Percentiles rank a stretch among this genome's conserved stretches.
Evolutionary conservation across 2,888 invertebrate species (phyloP).

Genomic region (Notocelia uddmanniana): DNA sequence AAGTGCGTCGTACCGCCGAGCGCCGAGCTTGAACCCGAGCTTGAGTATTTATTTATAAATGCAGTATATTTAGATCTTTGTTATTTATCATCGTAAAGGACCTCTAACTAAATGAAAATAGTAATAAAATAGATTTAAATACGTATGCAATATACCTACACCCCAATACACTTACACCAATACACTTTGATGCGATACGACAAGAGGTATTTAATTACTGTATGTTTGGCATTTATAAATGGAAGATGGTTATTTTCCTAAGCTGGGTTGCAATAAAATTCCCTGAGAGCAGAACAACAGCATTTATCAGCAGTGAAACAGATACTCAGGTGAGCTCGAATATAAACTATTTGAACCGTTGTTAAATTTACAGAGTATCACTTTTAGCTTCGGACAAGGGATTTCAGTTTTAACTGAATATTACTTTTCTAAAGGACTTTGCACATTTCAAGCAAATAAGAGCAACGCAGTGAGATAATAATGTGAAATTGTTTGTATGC

Average conservation of each 20-base stretch:
- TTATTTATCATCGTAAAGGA: too few species aligned
- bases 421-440: conserved; percentile 21
- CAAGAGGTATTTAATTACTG: too few species aligned
- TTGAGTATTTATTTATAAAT: too few species aligned
- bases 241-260: too few species aligned
- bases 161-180: too few species aligned
- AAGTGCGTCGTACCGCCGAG: too few species aligned
- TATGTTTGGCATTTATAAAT: neutral
- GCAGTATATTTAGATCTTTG: too few species aligned
- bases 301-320: conserved; percentile 35
- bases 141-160: too few species aligned
- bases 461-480: conserved; percentile 13
- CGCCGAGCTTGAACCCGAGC: too few species aligned
- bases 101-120: too few species aligned
- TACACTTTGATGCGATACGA: too few species aligned
- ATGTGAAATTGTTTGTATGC: neutral
- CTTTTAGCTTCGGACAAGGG: conserved; percentile 27
- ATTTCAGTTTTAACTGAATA: conserved; percentile 30
- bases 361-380: conserved; percentile 9
- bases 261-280: neutral
- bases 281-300: neutral
- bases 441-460: conserved; percentile 16
- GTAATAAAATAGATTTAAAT: too few species aligned
- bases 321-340: conserved; percentile 23
- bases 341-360: conserved; percentile 24